Evolutionary conservation across 1,140 invertebrate species (phyloP).

Genomic region (Drosophila jambulina): DNA sequence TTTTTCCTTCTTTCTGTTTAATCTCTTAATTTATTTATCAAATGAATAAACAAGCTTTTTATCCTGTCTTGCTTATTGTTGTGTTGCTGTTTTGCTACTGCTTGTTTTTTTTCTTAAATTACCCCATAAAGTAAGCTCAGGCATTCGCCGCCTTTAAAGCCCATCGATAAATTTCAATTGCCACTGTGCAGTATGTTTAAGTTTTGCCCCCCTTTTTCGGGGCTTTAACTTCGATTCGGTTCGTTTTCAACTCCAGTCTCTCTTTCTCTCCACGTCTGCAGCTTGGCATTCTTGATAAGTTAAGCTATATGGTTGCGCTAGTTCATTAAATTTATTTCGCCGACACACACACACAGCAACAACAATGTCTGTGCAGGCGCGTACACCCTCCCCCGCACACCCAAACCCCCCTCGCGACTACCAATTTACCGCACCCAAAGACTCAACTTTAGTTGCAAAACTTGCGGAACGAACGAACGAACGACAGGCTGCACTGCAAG

Average conservation of each 20-base stretch:
- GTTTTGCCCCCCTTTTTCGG: conserved; percentile 28
- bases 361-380: conserved; percentile 71
- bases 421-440: conserved; percentile 46
- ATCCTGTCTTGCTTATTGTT: conserved; percentile 1
- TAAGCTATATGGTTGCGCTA: conserved; percentile 80
- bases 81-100: neutral
- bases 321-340: conserved; percentile 81
- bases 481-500: conserved; percentile 16
- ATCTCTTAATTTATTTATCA: conserved; percentile 15
- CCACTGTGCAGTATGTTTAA: conserved; percentile 46
- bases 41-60: neutral
- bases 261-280: conserved; percentile 3
- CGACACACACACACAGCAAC: conserved; percentile 56
- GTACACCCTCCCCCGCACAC: neutral
- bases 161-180: conserved; percentile 30
- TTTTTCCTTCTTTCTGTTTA: neutral
- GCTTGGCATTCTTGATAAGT: conserved; percentile 66
- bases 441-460: conserved; percentile 46
- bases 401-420: neutral
- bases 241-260: conserved; percentile 40
- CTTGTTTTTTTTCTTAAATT: neutral
- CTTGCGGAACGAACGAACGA: conserved; percentile 28
- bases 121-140: conserved; percentile 6
- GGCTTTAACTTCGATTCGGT: conserved; percentile 10
- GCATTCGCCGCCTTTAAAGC: conserved; percentile 15